Evolutionary conservation across 2,888 invertebrate genomes (phyloP), one percentile per base, ranked within the genome.

Genomic region (Polymixis lichenea): DNA sequence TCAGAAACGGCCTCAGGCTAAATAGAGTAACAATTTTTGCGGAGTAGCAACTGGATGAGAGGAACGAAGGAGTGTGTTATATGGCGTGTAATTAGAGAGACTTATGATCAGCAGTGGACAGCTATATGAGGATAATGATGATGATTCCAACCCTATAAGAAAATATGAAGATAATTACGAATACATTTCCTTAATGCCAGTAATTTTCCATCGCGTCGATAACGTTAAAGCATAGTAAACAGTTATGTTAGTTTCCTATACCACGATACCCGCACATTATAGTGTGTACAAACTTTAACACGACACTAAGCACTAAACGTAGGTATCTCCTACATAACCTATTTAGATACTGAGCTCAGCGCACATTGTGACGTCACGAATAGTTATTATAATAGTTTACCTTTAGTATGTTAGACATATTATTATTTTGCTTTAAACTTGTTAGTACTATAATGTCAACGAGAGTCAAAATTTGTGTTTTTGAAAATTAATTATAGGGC

Each of bases 251-350:
- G 55, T 84, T 49, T 67, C 73, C 25, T 46, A n/a, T 28, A 55
- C 25, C 38, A 17, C n/a, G 62, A 67, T 51, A 62, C 13, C 58
- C 22, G 13, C 32, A 28, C 62, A 32, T 56, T 67, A 65, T 75
- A 56, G 32, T 58, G 11, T 56, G 43, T 53, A 61, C 84, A 68
- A 76, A 76, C 60, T 84, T 80, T 80, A 76, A 77, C 73, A 72
- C 28, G 32, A 73, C 17, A 61, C 84, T 79, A 79, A 75, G 58
- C 61, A 62, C 55, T 68, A 65, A 69, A 49, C 49, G 43, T 56
- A 79, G 62, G 62, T 74, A 61, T 65, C 67, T 67, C 53, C 55
- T 38, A 74, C 55, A 49, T 77, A 76, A 80, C 68, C 73, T 74
- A 71, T 73, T 75, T 77, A 61, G 77, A 75, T 83, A 75, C 38